Evolutionary conservation across 2,113 vertebrate genomes (phyloP), one percentile per base, ranked within the genome.

Genomic region (Nyctereutes procyonoides): DNA sequence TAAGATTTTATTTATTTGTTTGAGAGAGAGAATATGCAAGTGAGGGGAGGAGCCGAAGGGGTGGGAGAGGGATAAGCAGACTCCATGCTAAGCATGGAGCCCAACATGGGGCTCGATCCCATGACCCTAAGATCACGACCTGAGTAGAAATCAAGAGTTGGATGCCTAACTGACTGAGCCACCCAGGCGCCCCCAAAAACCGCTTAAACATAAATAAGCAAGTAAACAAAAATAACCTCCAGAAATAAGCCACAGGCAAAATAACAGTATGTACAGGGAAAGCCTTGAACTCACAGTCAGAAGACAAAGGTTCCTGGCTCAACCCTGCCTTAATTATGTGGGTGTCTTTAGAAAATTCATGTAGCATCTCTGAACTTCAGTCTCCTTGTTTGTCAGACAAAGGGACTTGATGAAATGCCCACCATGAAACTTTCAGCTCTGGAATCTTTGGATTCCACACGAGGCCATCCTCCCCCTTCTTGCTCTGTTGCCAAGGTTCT

Each of bases 401-500:
- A 26, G 13, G 71, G 8, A 35, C 32, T 53, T 58, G 88, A 63
- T 69, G 56, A 62, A 67, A 38, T 51, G 67, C 63, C 38, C 43
- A 48, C 62, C 63, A 48, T 56, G 65, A 81, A 58, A 30, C 60
- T 35, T 89, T 80, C 15, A 28, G 69, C 35, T 94, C 67, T 48
- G 53, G 26, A 71, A 85, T 71, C 63, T 60, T 84, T 89, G 24
- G n/a, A 80, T 93, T 63, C 92, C 24, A 56, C 28, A 30, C 43
- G 0, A 67, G 22, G 38, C 26, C 48, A 53, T 53, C 60, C n/a
- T 95, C 65, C 48, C 71, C 48, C 71, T 92, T 67, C 58, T 88
- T 95, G 83, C 32, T 96, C 87, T 80, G 48, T 83, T 95, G n/a
- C 43, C 93, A 97, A 97, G 89, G 80, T 85, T 38, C 93, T 9